Conservation (phyloP, 2,888 invertebrate genomes). For the Tholera decimalis region DNA sequence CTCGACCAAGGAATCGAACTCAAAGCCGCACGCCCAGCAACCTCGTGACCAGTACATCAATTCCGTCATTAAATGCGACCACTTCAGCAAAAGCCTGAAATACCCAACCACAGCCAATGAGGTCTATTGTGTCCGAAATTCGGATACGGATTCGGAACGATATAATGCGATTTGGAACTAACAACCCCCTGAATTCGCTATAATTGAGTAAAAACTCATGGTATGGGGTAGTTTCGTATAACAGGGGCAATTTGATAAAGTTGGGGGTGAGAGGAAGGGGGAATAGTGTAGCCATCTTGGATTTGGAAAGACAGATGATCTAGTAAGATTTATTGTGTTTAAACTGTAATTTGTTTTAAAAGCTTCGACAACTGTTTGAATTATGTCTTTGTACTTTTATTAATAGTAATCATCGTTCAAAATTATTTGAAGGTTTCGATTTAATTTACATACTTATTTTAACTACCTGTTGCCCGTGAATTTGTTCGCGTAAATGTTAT, state of each 20-base stretch:
- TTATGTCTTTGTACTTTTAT: too few relatives aligned
- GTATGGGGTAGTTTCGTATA: conserved; percentile 53
- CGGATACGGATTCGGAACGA: conserved; percentile 46
- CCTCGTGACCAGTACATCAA: conserved; percentile 17
- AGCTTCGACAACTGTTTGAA: neutral
- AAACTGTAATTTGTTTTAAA: conserved; percentile 25
- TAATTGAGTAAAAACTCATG: conserved; percentile 67
- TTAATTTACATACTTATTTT: too few relatives aligned
- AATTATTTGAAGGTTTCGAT: too few relatives aligned
- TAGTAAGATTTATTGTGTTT: conserved; percentile 24
- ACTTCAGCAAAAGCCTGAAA: conserved; percentile 49
- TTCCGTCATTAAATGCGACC: conserved; percentile 30
- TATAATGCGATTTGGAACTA: conserved; percentile 62
- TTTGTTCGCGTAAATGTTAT: too few relatives aligned
- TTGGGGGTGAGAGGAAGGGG: conserved; percentile 3
- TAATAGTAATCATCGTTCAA: too few relatives aligned
- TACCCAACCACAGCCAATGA: conserved; percentile 18
- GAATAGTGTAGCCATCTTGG: conserved; percentile 48
- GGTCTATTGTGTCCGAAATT: conserved; percentile 55
- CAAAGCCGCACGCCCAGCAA: neutral
- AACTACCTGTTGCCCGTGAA: too few relatives aligned
- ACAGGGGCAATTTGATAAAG: conserved; percentile 58
- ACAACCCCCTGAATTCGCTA: conserved; percentile 55
- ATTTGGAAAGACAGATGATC: conserved; percentile 31
- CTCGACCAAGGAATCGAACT: neutral